Evolutionary conservation across 2,888 invertebrate species (phyloP).

Genomic region (Leptinotarsa juncta): DNA sequence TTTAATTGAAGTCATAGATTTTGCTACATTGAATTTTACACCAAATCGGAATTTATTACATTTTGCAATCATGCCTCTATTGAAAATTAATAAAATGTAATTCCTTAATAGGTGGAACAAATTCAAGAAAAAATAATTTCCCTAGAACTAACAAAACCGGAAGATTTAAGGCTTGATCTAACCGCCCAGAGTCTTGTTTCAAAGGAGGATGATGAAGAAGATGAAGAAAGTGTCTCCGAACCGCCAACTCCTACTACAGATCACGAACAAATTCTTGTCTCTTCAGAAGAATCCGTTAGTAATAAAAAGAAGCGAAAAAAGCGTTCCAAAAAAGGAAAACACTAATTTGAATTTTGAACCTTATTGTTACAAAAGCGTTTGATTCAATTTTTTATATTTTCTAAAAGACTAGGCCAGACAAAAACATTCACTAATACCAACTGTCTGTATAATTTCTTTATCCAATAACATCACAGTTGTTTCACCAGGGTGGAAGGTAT

Average conservation of each 20-base stretch:
- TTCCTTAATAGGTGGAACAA: slow-evolving; percentile 80
- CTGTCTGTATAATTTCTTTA: slow-evolving; percentile 22
- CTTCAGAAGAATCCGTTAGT: slow-evolving; percentile 62
- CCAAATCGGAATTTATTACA: background rate
- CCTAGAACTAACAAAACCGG: slow-evolving; percentile 77
- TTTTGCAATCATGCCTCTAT: background rate
- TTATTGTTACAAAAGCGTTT: slow-evolving; percentile 26
- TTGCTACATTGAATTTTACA: too few species aligned
- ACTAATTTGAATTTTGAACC: slow-evolving; percentile 55
- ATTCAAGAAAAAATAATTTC: slow-evolving; percentile 92
- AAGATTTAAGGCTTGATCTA: slow-evolving; percentile 47
- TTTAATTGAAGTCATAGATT: too few species aligned
- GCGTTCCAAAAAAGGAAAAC: slow-evolving; percentile 69
- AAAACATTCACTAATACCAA: slow-evolving; percentile 11
- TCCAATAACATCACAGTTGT: slow-evolving; percentile 50
- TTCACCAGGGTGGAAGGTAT: slow-evolving; percentile 60
- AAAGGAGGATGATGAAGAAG: slow-evolving; percentile 64
- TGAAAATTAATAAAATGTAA: background rate
- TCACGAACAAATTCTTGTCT: slow-evolving; percentile 67
- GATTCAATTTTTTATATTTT: slow-evolving; percentile 19
- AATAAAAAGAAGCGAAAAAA: slow-evolving; percentile 68
- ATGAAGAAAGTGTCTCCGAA: slow-evolving; percentile 67
- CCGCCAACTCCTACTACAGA: slow-evolving; percentile 70
- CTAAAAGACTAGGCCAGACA: slow-evolving; percentile 19
- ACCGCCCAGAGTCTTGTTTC: slow-evolving; percentile 47